Evolutionary conservation across 1,140 invertebrate species (phyloP).

Genomic region (roundworm (Caenorhabditis elegans)): WBcel235 BX284605.5:12655501-12656000

Average conservation of each 20-base stretch:
- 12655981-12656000: neutral
- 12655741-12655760: neutral
- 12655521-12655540: neutral
- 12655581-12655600: neutral
- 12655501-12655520: neutral
- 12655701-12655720: neutral
- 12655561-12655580: neutral
- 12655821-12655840: neutral
- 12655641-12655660: neutral
- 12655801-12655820: neutral
- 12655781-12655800: neutral
- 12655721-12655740: neutral
- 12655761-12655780: neutral
- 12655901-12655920: constrained; percentile 1
- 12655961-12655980: neutral
- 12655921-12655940: neutral
- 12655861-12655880: neutral
- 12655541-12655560: neutral
- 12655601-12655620: too few relatives aligned
- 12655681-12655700: neutral
- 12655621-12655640: neutral
- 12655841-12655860: neutral
- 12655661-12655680: neutral
- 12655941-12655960: neutral
- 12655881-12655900: neutral